Evolutionary conservation across 1,140 invertebrate genomes (phyloP), one percentile per base, ranked within the genome.

Genomic region (Listronotus bonariensis): DNA sequence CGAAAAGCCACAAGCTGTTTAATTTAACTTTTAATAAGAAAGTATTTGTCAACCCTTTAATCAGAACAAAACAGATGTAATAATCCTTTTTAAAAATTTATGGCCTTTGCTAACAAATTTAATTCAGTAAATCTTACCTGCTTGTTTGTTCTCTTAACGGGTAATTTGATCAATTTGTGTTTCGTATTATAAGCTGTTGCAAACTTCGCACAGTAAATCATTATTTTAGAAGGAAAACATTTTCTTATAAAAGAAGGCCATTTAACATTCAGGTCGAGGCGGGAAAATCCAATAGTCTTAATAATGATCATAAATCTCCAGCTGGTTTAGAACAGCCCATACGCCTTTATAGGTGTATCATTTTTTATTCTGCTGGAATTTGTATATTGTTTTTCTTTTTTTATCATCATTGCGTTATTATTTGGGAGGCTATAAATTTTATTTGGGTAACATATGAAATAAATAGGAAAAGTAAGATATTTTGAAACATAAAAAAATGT

Each of bases 261-360:
- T 65, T 65, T 65, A 65, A 36, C 62, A 65, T 65, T 65, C 62
- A 65, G 62, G 53, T 57, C 53, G 53, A 31, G 62, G 62, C 53
- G 53, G 54, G 43, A 65, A 65, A 65, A 65, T 65, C 62, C 62
- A 65, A 65, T 65, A 65, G 62, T 65, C 53, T 65, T 65, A 65
- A 65, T 65, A 65, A 65, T 46, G 62, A 43, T 45, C 62, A 65
- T 65, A 65, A 65, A 65, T 65, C 62, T 65, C 31, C 11, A 2
- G 61, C 51, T 55, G 8, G 20, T 57, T 55, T 36, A 34, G 45
- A 34, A 42, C 52, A 20, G 38, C 54, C 62, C 41, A 42, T 43
- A 56, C 51, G 38, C 60, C 41, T 51, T 63, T 65, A 57, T 48
- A 65, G 62, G 62, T 65, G 62, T 65, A 65, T 65, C 62, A 65